Conservation (phyloP, 2,797 vertebrate species). For the Clarias pachynema region DNA sequence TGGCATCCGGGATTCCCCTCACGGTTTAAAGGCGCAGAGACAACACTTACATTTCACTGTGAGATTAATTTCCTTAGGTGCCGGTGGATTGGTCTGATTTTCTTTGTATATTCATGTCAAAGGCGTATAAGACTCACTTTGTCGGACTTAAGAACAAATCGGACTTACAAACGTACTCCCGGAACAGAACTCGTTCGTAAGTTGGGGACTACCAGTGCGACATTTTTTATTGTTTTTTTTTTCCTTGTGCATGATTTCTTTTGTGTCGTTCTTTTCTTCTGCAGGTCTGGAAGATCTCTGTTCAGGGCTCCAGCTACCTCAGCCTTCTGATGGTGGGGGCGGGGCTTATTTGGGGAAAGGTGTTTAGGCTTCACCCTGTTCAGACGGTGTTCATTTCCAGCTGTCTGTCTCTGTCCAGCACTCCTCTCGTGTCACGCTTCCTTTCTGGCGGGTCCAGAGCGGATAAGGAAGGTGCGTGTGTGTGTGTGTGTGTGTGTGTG, state of each 20-base stretch:
- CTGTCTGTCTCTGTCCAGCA: slow-evolving; percentile 97
- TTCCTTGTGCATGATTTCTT: background rate
- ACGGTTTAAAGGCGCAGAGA: no score
- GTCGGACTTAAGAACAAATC: no score
- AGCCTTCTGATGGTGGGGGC: slow-evolving; percentile 90
- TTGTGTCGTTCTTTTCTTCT: background rate
- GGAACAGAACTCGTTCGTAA: no score
- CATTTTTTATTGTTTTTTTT: background rate
- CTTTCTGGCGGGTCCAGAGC: slow-evolving; percentile 83
- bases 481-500: no score
- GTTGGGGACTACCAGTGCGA: no score
- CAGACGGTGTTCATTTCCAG: slow-evolving; percentile 94
- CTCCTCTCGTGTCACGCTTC: slow-evolving; percentile 93
- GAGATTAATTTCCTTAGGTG: no score
- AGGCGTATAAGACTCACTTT: no score
- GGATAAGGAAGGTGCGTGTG: slow-evolving; percentile 82
- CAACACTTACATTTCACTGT: no score
- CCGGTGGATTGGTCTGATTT: no score
- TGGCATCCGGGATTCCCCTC: no score
- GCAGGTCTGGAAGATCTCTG: slow-evolving; percentile 94
- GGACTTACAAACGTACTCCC: no score
- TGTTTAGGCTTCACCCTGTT: slow-evolving; percentile 85
- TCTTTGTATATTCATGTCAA: no score
- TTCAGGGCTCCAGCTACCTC: slow-evolving; percentile 91
- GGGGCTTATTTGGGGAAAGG: slow-evolving; percentile 90